These are phyloP conservation scores for Xiphydria camelus DNA, from an alignment of 2,888 invertebrate species.

Conservation along the genomic window DNA sequence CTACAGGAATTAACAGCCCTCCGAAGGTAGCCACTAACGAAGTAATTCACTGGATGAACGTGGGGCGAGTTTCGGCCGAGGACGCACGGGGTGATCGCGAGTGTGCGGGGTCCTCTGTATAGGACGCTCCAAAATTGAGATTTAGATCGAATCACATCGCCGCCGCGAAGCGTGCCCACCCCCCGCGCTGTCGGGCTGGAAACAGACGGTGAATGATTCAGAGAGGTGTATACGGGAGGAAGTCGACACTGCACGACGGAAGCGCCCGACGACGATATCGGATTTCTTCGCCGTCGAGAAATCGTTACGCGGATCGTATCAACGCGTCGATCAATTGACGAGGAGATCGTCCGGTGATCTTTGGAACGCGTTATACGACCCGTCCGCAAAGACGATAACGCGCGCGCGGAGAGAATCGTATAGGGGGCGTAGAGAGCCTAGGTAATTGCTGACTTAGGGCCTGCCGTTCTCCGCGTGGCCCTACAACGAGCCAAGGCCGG, in stretches of 20 bases:
- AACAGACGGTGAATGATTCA: conserved; percentile 34
- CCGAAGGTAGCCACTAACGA: conserved; percentile 59
- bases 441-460: conserved; percentile 54
- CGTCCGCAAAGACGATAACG: background rate
- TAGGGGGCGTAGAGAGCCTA: conserved; percentile 29
- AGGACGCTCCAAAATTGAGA: conserved; percentile 51
- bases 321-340: no score
- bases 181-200: conserved; percentile 18
- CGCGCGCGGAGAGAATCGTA: conserved; percentile 12
- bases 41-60: conserved; percentile 59
- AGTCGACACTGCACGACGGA: no score
- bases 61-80: conserved; percentile 33
- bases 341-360: no score
- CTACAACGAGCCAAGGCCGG: conserved; percentile 35
- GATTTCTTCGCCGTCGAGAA: no score
- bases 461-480: conserved; percentile 49
- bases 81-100: conserved; percentile 13
- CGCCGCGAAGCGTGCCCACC: conserved; percentile 38
- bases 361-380: background rate
- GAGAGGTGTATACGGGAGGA: conserved; percentile 1
- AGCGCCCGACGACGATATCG: no score
- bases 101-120: conserved; percentile 22
- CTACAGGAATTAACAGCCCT: conserved; percentile 59
- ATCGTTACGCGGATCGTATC: no score
- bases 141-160: conserved; percentile 52